Evolutionary conservation across 2,888 invertebrate species (phyloP).

Genomic region (Ptycholaimellus sp.): DNA sequence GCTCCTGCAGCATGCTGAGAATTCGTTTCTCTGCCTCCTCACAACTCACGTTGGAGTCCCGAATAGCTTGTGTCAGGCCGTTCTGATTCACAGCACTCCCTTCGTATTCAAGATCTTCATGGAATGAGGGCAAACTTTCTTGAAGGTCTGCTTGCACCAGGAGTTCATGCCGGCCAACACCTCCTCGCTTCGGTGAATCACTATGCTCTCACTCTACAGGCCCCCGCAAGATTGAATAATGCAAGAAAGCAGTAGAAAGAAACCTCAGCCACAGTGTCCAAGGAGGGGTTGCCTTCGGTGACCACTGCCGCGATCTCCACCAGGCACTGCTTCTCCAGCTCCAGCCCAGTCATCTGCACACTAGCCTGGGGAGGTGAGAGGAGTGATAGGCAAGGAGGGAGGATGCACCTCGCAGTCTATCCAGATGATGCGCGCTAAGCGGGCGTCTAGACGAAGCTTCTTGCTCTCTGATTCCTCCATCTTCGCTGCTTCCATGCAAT

Average conservation of each 20-base stretch:
- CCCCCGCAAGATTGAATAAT: background rate
- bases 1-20: slow-evolving; percentile 41
- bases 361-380: background rate
- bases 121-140: slow-evolving; percentile 37
- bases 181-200: slow-evolving; percentile 50
- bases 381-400: too few species aligned
- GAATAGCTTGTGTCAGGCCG: slow-evolving; percentile 50
- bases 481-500: too few species aligned
- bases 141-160: slow-evolving; percentile 60
- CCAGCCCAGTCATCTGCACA: slow-evolving; percentile 60
- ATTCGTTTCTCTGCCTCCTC: slow-evolving; percentile 44
- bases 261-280: slow-evolving; percentile 13
- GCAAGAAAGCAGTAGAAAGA: background rate
- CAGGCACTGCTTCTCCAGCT: slow-evolving; percentile 49
- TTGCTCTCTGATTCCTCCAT: too few species aligned
- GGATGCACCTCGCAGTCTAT: slow-evolving; percentile 19
- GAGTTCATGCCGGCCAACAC: slow-evolving; percentile 49
- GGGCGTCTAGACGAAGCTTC: too few species aligned
- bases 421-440: slow-evolving; percentile 16
- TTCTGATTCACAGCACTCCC: slow-evolving; percentile 34
- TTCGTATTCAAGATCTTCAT: slow-evolving; percentile 36
- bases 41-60: slow-evolving; percentile 41
- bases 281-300: slow-evolving; percentile 39
- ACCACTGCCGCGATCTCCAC: slow-evolving; percentile 69
- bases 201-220: slow-evolving; percentile 41